Evolutionary conservation across 1,140 invertebrate genomes (phyloP), one percentile per base, ranked within the genome.

Genomic region (Ephestia elutella): DNA sequence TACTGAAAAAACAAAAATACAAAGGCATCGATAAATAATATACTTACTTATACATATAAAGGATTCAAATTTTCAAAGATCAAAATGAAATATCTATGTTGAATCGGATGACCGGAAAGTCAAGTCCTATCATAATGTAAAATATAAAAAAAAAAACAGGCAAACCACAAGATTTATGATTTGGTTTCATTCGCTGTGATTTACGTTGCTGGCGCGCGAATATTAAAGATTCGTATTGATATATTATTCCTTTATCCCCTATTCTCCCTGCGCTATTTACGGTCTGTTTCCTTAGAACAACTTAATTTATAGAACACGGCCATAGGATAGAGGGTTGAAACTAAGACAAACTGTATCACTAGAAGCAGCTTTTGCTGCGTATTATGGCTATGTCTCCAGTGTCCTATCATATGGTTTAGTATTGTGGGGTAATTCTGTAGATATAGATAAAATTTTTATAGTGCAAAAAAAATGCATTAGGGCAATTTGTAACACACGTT

Each of bases 211-310:
- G 69, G 71, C 77, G 75, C 78, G 82, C 80, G 78, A 85, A 86
- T 86, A 88, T 86, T 85, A 88, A 88, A 88, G 83, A 88, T 86
- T 82, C 81, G 73, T 82, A 86, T 86, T 86, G 86, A 86, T 86
- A 86, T 88, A 88, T 87, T 87, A 86, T 88, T 82, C 80, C 81
- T 86, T 86, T 84, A 86, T 88, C 82, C 82, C 72, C 70, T 60
- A 81, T 86, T 86, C 75, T 85, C 83, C 79, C 78, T 70, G 68
- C 73, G 76, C 80, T 86, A 86, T 87, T 87, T 87, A 87, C 80
- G 81, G 77, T 44, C 3, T 1, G 30, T 11, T 32, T 32, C 38
- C 38, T 44, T 5, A 44, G 38, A 44, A 10, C 15, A 44, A 15
- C 13, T 15, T 15, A 15, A 44, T 17, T 10, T 44, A n/a, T 5